Base-by-base conservation (phyloP, 1,140 invertebrate species). In the Diprion similis region DNA sequence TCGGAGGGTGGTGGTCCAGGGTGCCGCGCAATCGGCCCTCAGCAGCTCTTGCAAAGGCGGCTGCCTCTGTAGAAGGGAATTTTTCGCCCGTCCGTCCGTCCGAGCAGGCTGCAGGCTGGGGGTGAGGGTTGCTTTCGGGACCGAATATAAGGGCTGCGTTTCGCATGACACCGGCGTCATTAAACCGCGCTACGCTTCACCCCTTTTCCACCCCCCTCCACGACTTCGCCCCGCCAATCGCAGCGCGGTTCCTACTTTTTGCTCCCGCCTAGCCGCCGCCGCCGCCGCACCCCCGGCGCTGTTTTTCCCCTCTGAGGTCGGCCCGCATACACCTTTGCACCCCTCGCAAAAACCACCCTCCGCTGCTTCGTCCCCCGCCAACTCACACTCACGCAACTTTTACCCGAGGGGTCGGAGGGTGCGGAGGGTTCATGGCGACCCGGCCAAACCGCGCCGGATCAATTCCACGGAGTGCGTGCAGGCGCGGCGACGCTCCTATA, bases 271-370 rank as follows among this genome's bases (percentile, higher is more conserved):
- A 71, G 70, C 82, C 78, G 80, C 77, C 72, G 74, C 72, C 80
- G 80, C 80, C 72, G 74, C 72, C 80, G 80, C 80, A 80, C 79
- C 78, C 77, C 76, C 83, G 76, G 19, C 10, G 17, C 78, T 83
- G 84, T 85, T 87, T 88, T 87, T 88, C 86, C 86, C 86, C 85
- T 87, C 86, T 86, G 84, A 87, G 85, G 86, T 85, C 80, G 84
- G 65, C 69, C 67, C 65, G 37, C 66, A 78, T 37, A 37, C 24
- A 37, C 24, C 24, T 37, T 37, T 37, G 24, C 24, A 37, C 24
- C 24, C 24, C 24, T 37, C 24, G 24, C 24, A 37, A 37, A 37
- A 37, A 37, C 24, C 24, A 37, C 73, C 77, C 73, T 71, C 76
- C 74, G 73, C 74, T 78, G 73, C 66, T 73, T 15, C 46, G 18